Evolutionary conservation across 2,113 vertebrate genomes (phyloP).

Genomic region (Edolisoma coerulescens): DNA sequence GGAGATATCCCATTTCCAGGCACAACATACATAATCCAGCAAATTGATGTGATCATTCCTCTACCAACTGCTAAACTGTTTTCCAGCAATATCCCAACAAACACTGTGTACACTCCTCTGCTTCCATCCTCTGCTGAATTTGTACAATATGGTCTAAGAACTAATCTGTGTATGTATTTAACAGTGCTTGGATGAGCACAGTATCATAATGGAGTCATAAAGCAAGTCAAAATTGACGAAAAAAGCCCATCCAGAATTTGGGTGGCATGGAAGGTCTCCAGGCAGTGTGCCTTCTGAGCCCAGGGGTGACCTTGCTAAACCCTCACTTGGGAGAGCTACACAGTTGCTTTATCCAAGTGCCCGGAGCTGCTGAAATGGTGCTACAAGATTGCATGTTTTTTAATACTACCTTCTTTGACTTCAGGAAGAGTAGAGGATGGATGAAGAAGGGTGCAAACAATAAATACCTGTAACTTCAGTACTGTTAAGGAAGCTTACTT

Average conservation of each 20-base stretch:
- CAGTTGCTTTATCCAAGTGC: not conserved
- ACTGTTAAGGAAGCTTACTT: not conserved
- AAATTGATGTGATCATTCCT: not conserved
- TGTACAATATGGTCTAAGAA: not conserved
- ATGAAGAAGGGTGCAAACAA: not conserved
- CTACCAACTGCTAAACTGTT: not conserved
- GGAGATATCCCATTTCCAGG: not conserved
- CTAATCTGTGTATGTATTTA: not conserved
- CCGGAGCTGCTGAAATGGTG: not conserved
- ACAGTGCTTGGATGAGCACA: not conserved
- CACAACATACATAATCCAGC: not conserved
- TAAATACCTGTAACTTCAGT: not conserved
- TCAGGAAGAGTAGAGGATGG: not conserved
- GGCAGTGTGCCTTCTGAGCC: not conserved
- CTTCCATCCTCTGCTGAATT: not conserved
- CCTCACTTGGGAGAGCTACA: not conserved
- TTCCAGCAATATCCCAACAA: not conserved
- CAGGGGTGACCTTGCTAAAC: not conserved
- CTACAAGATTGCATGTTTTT: not conserved
- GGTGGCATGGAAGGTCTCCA: not conserved
- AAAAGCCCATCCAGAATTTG: not conserved
- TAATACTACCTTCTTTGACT: not conserved
- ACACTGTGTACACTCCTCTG: not conserved
- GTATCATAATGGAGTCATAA: not conserved
- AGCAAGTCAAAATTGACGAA: not conserved